Evolutionary conservation across 2,113 vertebrate species (phyloP).

Genomic region (Barnardius zonarius): DNA sequence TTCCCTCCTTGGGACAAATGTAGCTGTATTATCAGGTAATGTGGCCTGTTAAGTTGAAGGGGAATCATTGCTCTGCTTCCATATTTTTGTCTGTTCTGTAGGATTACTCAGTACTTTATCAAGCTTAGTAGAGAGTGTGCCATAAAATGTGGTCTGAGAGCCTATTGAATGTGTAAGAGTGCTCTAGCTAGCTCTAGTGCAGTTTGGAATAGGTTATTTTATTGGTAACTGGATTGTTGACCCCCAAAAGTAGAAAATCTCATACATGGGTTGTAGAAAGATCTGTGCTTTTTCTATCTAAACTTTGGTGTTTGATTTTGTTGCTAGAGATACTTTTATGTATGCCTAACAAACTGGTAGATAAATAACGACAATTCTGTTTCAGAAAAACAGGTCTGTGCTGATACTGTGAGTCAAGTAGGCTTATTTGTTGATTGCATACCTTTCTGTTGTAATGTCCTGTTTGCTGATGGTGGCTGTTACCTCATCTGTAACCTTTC

Average conservation of each 20-base stretch:
- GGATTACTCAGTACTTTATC: not conserved
- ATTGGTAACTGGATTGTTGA: rapidly evolving
- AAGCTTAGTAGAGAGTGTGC: not conserved
- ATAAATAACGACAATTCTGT: not conserved
- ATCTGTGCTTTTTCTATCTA: not conserved
- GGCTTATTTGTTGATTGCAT: not conserved
- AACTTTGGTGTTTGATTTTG: not conserved
- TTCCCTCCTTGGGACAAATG: not conserved
- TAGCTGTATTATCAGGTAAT: not conserved
- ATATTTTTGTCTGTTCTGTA: not conserved
- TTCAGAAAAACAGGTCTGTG: not conserved
- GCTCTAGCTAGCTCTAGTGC: not conserved
- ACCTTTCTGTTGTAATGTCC: not conserved
- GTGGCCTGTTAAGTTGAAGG: not conserved
- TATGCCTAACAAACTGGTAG: not conserved
- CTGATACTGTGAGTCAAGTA: not conserved
- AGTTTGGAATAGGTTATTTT: rapidly evolving
- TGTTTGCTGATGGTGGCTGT: not conserved
- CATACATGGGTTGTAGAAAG: not conserved
- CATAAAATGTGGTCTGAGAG: not conserved
- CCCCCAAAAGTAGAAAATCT: not conserved
- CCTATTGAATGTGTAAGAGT: rapidly evolving
- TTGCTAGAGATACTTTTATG: not conserved
- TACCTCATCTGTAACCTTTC: not conserved
- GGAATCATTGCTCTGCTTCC: not conserved